Percentiles rank a stretch among this genome's conserved stretches.
Evolutionary conservation across 64 coral and sea anemone genomes (phyloP).

Genomic region (Pachyseris speciosa): DNA sequence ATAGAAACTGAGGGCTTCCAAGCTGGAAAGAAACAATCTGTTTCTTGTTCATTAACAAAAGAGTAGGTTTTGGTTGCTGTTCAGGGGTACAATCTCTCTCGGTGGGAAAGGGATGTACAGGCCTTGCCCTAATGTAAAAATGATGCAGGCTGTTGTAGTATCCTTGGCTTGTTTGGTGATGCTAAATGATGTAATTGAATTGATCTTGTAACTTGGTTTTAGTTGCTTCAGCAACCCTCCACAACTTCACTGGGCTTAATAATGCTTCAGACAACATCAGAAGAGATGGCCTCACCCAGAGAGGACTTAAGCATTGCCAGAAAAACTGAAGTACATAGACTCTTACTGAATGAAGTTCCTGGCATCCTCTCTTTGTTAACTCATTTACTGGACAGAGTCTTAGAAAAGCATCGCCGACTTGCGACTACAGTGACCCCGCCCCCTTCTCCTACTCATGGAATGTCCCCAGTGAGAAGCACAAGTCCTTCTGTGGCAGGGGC

Average conservation of each 20-base stretch:
- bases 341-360: constrained; percentile 90
- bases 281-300: constrained; percentile 91
- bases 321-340: constrained; percentile 92
- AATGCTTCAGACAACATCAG: constrained; percentile 97
- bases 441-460: constrained; percentile 96
- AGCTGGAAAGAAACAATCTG: too few relatives aligned
- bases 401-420: constrained; percentile 93
- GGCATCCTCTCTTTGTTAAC: constrained; percentile 72
- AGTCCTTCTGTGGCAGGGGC: constrained; percentile 69
- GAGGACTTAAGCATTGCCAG: constrained; percentile 96
- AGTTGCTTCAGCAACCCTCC: constrained; percentile 91
- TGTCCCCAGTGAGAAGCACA: constrained; percentile 77
- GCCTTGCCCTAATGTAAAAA: too few relatives aligned
- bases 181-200: too few relatives aligned
- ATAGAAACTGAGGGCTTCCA: too few relatives aligned
- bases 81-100: too few relatives aligned
- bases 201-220: background rate
- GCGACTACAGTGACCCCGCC: constrained; percentile 92
- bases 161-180: too few relatives aligned
- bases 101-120: too few relatives aligned
- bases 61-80: too few relatives aligned
- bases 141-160: too few relatives aligned
- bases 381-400: constrained; percentile 84
- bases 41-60: too few relatives aligned
- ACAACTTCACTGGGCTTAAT: constrained; percentile 82